These are phyloP conservation scores for Drosophila sproati DNA, from an alignment of 1,140 invertebrate species.

Conservation along the genomic window DNA sequence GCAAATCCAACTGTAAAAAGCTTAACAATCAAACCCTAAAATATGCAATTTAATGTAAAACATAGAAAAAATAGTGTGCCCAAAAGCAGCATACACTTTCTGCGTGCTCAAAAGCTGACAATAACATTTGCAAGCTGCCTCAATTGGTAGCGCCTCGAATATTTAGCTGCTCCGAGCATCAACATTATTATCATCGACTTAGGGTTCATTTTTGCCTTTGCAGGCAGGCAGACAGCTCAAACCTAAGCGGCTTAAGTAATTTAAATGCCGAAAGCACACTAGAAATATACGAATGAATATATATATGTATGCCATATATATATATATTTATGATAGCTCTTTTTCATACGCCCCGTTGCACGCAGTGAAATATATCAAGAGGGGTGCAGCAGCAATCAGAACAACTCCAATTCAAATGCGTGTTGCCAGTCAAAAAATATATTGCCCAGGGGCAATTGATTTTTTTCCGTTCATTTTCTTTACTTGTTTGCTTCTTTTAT, in stretches of 20 bases:
- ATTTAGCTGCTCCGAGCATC: neutral
- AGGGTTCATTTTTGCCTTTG: too few species aligned
- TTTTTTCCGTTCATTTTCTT: slow-evolving; percentile 54
- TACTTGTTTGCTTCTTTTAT: slow-evolving; percentile 16
- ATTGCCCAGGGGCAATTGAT: slow-evolving; percentile 74
- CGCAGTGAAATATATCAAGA: neutral
- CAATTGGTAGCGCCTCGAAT: slow-evolving; percentile 1
- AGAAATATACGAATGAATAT: neutral
- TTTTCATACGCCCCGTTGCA: slow-evolving; percentile 16
- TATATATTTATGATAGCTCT: slow-evolving; percentile 37
- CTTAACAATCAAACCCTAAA: neutral
- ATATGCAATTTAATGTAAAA: neutral
- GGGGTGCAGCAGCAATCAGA: slow-evolving; percentile 39
- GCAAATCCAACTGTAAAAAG: too few species aligned
- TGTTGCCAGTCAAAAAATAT: slow-evolving; percentile 50
- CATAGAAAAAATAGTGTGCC: neutral
- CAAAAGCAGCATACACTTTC: too few species aligned
- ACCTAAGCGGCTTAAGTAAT: slow-evolving; percentile 1
- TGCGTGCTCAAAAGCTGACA: neutral
- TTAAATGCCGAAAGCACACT: neutral
- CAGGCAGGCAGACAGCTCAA: neutral
- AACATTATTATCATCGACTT: slow-evolving; percentile 1
- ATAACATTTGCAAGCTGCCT: neutral
- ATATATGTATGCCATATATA: slow-evolving; percentile 1
- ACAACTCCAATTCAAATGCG: slow-evolving; percentile 45